Conservation (phyloP, 2,113 vertebrate species). For the Heptranchias perlo region DNA sequence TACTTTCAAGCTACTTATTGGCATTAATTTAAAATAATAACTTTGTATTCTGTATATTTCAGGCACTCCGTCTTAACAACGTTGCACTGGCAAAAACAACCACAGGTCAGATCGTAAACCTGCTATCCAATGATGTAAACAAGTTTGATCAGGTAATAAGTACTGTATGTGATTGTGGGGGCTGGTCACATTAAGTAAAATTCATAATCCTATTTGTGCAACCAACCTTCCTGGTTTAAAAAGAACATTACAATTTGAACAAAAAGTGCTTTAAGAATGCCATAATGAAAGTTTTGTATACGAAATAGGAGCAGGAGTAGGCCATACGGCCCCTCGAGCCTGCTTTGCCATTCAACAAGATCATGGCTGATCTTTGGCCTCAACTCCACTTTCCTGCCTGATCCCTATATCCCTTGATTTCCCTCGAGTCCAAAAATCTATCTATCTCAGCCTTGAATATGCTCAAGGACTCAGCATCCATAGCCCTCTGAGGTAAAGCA, state of each 20-base stretch:
- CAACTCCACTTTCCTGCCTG: no score
- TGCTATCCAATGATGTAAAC: constrained; percentile 92
- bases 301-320: no score
- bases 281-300: background rate
- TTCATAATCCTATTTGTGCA: background rate
- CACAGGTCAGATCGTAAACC: constrained; percentile 92
- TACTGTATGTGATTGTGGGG: background rate
- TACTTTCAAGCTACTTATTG: background rate
- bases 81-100: constrained; percentile 83
- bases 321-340: no score
- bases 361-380: no score
- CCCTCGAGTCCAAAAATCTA: no score
- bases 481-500: no score
- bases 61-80: constrained; percentile 83
- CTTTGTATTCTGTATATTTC: constrained; percentile 7
- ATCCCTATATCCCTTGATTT: no score
- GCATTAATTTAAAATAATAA: background rate
- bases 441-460: no score
- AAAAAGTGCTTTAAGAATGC: background rate
- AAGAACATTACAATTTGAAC: background rate
- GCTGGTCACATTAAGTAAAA: background rate
- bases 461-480: no score
- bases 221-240: background rate
- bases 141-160: constrained; percentile 82
- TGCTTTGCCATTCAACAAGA: no score